Evolutionary conservation across 2,113 vertebrate species (phyloP), one percentile per base, ranked within the genome.

Genomic region (Aleadryas rufinucha): DNA sequence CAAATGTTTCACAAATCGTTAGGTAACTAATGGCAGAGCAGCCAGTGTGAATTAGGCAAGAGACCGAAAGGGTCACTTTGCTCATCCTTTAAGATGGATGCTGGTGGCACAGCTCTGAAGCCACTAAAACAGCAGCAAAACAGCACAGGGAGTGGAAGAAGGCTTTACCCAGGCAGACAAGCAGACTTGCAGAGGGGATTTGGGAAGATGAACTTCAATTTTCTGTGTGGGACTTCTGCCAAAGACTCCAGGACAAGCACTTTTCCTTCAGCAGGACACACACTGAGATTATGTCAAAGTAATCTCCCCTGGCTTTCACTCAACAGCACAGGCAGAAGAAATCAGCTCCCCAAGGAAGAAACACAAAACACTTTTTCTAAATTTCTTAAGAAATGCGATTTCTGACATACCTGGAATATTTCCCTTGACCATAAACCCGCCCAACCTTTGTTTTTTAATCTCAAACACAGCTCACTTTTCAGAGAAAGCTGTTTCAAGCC

Each of bases 1-100:
- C 75, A 95, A 93, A 78, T 92, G 81, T 82, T 96, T 96, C 83
- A 92, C 93, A 96, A 95, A 84, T 78, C 95, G 60, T 97, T 95
- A 94, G 71, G 82, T 77, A 93, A 84, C 93, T 96, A 95, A 93
- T 56, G 90, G 71, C 68, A 97, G 85, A 91, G 50, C 54, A 88
- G 84, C 52, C 90, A 71, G 50, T 12, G 39, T 4, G 41, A 88
- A 56, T 94, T 26, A 63, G 79, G 52, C 20, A 8, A 16, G 87
- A 90, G 82, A 77, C 71, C 80, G 63, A 77, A 86, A 30, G 91
- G 93, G 84, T 94, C 79, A 81, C 90, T 95, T 86, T 88, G 82
- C 75, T 85, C 75, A 70, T 83, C 92, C 22, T 66, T 77, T 69
- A 41, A 66, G 93, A 91, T 39, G 47, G 54, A 77, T 91, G 66